Conservation (phyloP, 2,113 vertebrate species). For the Antigone vipio region DNA sequence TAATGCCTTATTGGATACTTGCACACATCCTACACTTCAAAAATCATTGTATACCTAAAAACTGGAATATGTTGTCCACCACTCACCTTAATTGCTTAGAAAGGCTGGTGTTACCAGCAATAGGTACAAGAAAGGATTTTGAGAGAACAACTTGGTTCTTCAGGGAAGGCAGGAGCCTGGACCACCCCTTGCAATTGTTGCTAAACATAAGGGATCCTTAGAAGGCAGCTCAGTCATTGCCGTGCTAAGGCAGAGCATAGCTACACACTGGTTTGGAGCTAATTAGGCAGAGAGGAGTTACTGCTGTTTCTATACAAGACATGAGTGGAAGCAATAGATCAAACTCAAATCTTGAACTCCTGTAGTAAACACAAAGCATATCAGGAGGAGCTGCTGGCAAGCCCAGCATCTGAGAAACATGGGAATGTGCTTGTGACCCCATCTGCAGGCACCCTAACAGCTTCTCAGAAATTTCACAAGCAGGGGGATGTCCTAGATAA, state of each 20-base stretch:
- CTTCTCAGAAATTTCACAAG: conserved; percentile 36
- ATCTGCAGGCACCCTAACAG: conserved; percentile 12
- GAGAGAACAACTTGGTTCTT: background rate
- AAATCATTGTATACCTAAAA: background rate
- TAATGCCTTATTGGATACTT: background rate
- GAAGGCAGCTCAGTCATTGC: conserved; percentile 11
- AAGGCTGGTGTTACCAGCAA: background rate
- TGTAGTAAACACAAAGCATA: conserved; percentile 32
- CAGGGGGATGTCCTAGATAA: conserved; percentile 40
- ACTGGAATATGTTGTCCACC: background rate
- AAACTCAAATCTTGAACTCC: conserved; percentile 39
- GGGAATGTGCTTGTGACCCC: background rate
- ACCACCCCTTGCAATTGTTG: background rate
- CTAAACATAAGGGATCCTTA: background rate
- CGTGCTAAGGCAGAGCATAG: background rate
- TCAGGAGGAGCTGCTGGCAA: conserved; percentile 56
- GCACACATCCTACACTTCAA: background rate
- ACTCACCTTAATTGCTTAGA: background rate
- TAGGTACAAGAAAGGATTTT: background rate
- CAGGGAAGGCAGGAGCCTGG: background rate
- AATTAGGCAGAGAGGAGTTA: conserved; percentile 41
- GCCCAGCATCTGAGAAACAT: background rate
- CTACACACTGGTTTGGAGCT: conserved; percentile 18
- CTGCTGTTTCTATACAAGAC: conserved; percentile 34
- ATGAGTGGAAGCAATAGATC: conserved; percentile 25